Evolutionary conservation across 2,797 vertebrate species (phyloP).

Genomic region (Heterohyrax brucei): DNA sequence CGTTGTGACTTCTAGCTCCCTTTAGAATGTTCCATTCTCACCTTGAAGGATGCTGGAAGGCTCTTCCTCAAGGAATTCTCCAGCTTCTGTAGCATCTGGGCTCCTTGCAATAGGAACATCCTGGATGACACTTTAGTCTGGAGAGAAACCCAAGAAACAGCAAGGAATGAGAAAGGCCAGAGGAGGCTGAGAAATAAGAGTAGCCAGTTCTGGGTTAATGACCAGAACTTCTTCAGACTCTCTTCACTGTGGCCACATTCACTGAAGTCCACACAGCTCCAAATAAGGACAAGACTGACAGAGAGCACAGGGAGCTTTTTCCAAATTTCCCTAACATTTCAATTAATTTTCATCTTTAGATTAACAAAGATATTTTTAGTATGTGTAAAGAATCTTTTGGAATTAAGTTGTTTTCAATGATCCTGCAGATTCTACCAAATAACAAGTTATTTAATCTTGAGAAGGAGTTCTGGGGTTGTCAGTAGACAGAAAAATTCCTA

Average conservation of each 20-base stretch:
- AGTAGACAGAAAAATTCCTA: too few relatives aligned
- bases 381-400: not conserved
- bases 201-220: not conserved
- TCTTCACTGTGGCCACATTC: not conserved
- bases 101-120: slow-evolving; percentile 56
- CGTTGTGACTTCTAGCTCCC: not conserved
- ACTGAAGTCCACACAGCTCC: not conserved
- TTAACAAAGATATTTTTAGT: not conserved
- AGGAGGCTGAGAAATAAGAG: not conserved
- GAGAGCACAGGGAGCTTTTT: not conserved
- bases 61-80: slow-evolving; percentile 67
- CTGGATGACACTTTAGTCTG: not conserved
- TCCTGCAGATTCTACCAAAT: not conserved
- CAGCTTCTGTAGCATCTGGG: slow-evolving; percentile 77
- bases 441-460: too few relatives aligned
- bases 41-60: slow-evolving; percentile 79
- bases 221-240: too few relatives aligned
- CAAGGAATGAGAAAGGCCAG: not conserved
- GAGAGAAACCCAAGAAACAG: not conserved
- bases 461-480: not conserved
- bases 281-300: not conserved
- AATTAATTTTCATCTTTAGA: not conserved
- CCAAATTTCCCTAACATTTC: not conserved
- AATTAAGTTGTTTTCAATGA: not conserved
- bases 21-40: slow-evolving; percentile 2